Base-by-base conservation (phyloP, 35 echinoderm and acorn worm species). In the Amphiura filiformis region DNA sequence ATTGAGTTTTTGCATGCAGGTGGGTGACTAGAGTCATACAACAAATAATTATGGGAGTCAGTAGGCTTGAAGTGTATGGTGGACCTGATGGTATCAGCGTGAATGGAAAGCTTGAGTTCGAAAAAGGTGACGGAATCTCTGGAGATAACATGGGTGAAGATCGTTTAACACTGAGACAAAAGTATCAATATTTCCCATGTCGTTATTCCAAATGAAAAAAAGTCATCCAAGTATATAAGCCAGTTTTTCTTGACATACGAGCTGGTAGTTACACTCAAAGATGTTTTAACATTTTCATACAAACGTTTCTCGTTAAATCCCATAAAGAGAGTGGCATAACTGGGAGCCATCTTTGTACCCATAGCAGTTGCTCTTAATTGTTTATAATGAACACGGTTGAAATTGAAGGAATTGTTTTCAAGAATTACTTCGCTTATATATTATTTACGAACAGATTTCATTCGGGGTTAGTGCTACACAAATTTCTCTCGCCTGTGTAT, bases 1-100 rank as follows among this genome's bases (percentile, higher is more conserved):
- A 57, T 84, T 32, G 38, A 80, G 34, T 80, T 80, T 80, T 80
- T 80, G 34, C 78, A 80, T 36, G 78, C 38, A 80, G 78, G 78
- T 80, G 78, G 34, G 78, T 80, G 78, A 32, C 34, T 80, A n/a
- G 78, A 80, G 17, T 4, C 4, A 26, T 80, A 80, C 28, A 32
- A 36, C 28, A 80, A 31, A 39, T 80, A 80, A 32, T 31, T 80
- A 80, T 80, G 78, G 17, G 78, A 80, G 78, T 80, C 78, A 4
- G 78, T 80, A 35, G 28, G 30, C 31, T 80, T 80, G 34, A 34
- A 80, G 35, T 80, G 34, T 4, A 80, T 80, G 26, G 4, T 36
- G 78, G 78, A 22, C 4, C 34, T 37, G 78, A 80, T 37, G 34
- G 34, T 36, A 31, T 80, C 34, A 80, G 12, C 31, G 4, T 80